These are phyloP conservation scores for Ammodramus savannarum DNA, from an alignment of 2,113 vertebrate genomes.

Conservation along the genomic window DNA sequence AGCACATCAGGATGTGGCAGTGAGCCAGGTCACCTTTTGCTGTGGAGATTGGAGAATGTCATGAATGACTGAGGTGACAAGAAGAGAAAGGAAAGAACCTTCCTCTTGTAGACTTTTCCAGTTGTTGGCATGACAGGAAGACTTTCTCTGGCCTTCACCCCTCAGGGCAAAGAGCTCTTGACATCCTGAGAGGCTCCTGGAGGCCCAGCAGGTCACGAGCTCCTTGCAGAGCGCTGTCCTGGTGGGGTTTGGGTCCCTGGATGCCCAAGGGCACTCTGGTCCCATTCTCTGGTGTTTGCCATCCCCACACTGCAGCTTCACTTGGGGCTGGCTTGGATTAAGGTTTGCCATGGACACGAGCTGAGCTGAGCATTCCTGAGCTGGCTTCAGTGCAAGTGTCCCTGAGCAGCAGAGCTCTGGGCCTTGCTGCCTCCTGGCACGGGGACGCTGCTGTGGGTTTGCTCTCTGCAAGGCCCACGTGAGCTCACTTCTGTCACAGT, in stretches of 20 bases:
- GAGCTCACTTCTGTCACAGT: not conserved
- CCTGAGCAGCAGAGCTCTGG: not conserved
- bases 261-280: accelerated
- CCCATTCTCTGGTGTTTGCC: not conserved
- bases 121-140: not conserved
- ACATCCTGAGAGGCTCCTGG: not conserved
- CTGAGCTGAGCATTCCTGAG: not conserved
- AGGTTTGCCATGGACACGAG: not conserved
- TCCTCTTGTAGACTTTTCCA: not conserved
- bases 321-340: accelerated
- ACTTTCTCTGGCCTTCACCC: not conserved
- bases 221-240: not conserved
- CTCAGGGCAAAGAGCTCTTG: not conserved
- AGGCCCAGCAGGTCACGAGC: accelerated
- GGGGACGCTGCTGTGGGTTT: accelerated
- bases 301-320: accelerated
- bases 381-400: accelerated
- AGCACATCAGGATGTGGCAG: accelerated
- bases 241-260: not conserved
- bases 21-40: not conserved
- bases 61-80: no score
- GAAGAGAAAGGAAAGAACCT: not conserved
- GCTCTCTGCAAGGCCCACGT: not conserved
- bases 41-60: not conserved
- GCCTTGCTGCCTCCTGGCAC: accelerated